Conservation (phyloP, 2,888 invertebrate species). For the Mallateleia sp. region DNA sequence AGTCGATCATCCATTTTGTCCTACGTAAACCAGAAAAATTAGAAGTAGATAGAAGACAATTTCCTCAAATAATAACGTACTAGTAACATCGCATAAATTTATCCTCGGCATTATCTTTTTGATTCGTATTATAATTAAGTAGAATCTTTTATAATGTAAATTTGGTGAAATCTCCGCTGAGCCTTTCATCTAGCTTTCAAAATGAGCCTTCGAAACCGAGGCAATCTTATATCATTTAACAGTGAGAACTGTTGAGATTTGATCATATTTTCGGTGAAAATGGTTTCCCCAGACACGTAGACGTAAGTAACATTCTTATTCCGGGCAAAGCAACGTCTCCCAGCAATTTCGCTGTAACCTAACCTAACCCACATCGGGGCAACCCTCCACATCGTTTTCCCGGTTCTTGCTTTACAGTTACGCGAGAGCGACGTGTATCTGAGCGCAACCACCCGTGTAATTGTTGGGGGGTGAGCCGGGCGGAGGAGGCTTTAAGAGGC, state of each 20-base stretch:
- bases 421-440: slow-evolving; percentile 88
- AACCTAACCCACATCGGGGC: slow-evolving; percentile 67
- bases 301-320: slow-evolving; percentile 48
- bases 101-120: too few species aligned
- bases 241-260: slow-evolving; percentile 34
- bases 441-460: slow-evolving; percentile 89
- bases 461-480: slow-evolving; percentile 85
- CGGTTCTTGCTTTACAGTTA: slow-evolving; percentile 86
- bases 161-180: too few species aligned
- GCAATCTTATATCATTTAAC: slow-evolving; percentile 21
- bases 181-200: too few species aligned
- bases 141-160: too few species aligned
- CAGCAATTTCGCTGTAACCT: slow-evolving; percentile 51
- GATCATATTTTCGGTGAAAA: slow-evolving; percentile 28
- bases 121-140: too few species aligned
- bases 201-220: not conserved
- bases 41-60: too few species aligned
- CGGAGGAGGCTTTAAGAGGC: slow-evolving; percentile 77
- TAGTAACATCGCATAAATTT: too few species aligned
- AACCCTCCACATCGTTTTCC: slow-evolving; percentile 80
- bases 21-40: too few species aligned
- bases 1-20: too few species aligned
- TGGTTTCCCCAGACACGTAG: not conserved
- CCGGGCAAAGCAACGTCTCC: slow-evolving; percentile 37
- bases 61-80: too few species aligned